phyloP scores from a whole-genome alignment of 2,888 invertebrate genomes.

The Ormyrus rosae region DNA sequence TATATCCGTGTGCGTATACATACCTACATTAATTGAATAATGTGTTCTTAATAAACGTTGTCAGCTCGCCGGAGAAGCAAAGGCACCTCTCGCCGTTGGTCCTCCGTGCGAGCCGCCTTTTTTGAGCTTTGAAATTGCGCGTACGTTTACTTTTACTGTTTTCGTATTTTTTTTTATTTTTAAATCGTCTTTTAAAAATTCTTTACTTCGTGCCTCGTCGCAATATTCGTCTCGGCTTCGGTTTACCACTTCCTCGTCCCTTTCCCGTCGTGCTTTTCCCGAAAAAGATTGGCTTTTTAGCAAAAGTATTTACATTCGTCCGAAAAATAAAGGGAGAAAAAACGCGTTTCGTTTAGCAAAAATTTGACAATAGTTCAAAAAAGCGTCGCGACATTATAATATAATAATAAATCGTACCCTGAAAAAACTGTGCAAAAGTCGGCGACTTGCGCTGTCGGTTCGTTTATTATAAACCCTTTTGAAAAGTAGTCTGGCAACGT shows the following conservation, averaged over 20 bases:
- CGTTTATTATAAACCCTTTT: conserved; percentile 1
- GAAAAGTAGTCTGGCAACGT: conserved; percentile 60
- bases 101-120: conserved; percentile 75
- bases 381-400: not conserved
- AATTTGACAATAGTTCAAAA: conserved; percentile 16
- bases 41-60: conserved; percentile 51
- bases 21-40: conserved; percentile 59
- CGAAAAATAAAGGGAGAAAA: conserved; percentile 32
- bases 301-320: conserved; percentile 50
- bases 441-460: conserved; percentile 56
- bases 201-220: conserved; percentile 50
- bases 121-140: conserved; percentile 70
- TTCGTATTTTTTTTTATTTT: conserved; percentile 58
- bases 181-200: conserved; percentile 39
- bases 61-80: conserved; percentile 76
- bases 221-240: conserved; percentile 21
- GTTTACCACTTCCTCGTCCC: conserved; percentile 40
- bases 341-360: conserved; percentile 9
- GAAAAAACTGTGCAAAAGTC: conserved; percentile 54
- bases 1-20: conserved; percentile 65
- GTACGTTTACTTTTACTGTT: conserved; percentile 65
- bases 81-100: conserved; percentile 66
- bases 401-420: conserved; percentile 26
- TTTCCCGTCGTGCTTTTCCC: conserved; percentile 24
- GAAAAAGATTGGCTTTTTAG: conserved; percentile 1